Base-by-base conservation (phyloP, 2,888 invertebrate species). In the Cataglyphis rosenhaueri region DNA sequence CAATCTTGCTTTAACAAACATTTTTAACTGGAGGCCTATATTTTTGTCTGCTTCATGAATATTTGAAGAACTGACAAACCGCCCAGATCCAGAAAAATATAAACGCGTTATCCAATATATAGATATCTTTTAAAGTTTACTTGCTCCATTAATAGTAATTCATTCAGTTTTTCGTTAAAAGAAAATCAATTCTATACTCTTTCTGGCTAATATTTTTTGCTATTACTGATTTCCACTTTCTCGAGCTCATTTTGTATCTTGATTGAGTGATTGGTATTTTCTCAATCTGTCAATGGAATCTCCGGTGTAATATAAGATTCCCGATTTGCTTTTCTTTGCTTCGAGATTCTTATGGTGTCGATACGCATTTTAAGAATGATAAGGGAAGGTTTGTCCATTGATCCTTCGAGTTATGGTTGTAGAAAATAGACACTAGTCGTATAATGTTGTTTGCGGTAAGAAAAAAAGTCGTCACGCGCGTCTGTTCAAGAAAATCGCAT, bases 341-440 rank as follows among this genome's bases (percentile, higher is more conserved):
- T 85, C n/a, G 29, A 84, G 70, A 83, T 71, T 81, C 78, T 61
- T 55, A 75, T 55, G 48, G 25, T 29, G 52, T 66, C 48, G 52
- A 73, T 75, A 57, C 62, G 35, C 48, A 48, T 79, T 75, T 9
- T 57, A 25, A 55, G 48, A 70, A 81, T 0, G 75, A 38, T 48
- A 62, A 79, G 32, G 38, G 35, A 82, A 35, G 75, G 65, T 76
- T 81, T 74, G 86, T 66, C 74, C 59, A 55, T 65, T 64, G 55
- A n/a, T 82, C 57, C 85, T 71, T 68, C 55, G 76, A 82, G 32
- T 76, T 86, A 76, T 25, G 61, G 68, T 83, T 44, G 62, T 85
- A 85, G 83, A 35, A 65, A 68, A 61, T 86, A 81, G 82, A 25
- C 21, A 61, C 84, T 87, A 85, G 85, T 85, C 84, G 81, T 83